Conservation (phyloP, 2,888 invertebrate genomes). For the Cryptocheilus praepositus region DNA sequence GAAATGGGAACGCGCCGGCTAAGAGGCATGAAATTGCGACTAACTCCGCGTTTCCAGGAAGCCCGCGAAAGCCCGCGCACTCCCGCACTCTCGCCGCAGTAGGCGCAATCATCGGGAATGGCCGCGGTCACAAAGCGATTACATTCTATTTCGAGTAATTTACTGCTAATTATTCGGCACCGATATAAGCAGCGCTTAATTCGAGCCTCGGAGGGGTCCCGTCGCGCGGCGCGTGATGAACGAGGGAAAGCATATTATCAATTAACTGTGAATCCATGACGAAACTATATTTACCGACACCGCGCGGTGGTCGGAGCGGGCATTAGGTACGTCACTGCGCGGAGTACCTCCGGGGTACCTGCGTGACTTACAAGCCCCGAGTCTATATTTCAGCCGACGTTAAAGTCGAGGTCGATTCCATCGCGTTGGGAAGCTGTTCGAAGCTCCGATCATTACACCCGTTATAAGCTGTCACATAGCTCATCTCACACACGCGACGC, state of each 20-base stretch:
- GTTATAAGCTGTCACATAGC: conserved; percentile 52
- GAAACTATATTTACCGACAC: conserved; percentile 37
- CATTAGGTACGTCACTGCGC: conserved; percentile 17
- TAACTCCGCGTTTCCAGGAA: conserved; percentile 6
- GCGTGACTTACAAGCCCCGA: conserved; percentile 49
- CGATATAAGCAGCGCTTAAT: background rate
- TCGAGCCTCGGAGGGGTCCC: background rate
- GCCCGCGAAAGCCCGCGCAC: background rate
- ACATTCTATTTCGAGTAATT: conserved; percentile 27
- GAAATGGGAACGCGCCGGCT: no score
- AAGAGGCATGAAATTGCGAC: background rate
- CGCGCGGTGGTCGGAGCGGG: conserved; percentile 20
- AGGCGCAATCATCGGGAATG: conserved; percentile 1
- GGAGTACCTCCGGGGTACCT: conserved; percentile 10
- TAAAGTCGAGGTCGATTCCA: conserved; percentile 50
- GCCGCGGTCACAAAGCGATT: background rate
- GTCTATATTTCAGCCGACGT: conserved; percentile 48
- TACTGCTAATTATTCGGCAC: conserved; percentile 24
- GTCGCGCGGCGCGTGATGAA: conserved; percentile 1
- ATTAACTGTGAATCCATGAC: conserved; percentile 37
- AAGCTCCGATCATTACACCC: conserved; percentile 46
- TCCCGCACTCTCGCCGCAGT: background rate
- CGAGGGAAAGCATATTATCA: conserved; percentile 22
- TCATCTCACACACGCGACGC: conserved; percentile 35
- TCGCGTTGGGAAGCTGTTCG: conserved; percentile 28